Evolutionary conservation across 2,113 vertebrate genomes (phyloP), one percentile per base, ranked within the genome.

Genomic region (Prunella himalayana): DNA sequence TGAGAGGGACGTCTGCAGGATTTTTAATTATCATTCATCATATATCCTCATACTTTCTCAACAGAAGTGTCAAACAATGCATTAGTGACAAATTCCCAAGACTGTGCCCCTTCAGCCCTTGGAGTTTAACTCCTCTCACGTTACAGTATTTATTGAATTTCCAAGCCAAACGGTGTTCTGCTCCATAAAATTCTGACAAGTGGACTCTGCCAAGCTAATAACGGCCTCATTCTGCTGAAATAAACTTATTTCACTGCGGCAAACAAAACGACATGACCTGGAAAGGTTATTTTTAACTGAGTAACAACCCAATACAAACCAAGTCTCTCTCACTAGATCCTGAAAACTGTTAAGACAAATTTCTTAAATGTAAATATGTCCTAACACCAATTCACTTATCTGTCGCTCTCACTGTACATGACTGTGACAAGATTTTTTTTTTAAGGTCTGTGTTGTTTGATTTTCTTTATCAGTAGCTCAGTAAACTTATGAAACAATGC

Each of bases 191-290:
- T 97, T 98, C 97, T 98, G 98, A 98, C 98, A 98, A 99, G 98
- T 98, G 98, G 98, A 99, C 98, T 98, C 98, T 98, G 98, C 98
- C 98, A 98, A 98, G 97, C 98, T 98, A 98, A 98, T 99, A 99
- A 99, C 95, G 85, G 98, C 97, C 98, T 98, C 98, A 98, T 98
- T 98, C 98, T 98, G 98, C 98, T 98, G 99, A 99, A 99, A 99
- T 99, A 99, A 99, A 99, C 98, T 98, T 98, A 98, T 98, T 99
- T 99, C 99, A 99, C 98, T 99, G 99, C 97, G 5, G 98, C 98
- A 99, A 99, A 99, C 98, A 99, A 98, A 99, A 98, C 97, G 98
- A 98, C 98, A 98, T 99, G 98, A 99, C 98, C 99, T 99, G 98
- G 98, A 99, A 99, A 99, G 99, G 98, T 99, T 99, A 98, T 99